Evolutionary conservation across 2,888 invertebrate species (phyloP).

Genomic region (Vanessa cardui): DNA sequence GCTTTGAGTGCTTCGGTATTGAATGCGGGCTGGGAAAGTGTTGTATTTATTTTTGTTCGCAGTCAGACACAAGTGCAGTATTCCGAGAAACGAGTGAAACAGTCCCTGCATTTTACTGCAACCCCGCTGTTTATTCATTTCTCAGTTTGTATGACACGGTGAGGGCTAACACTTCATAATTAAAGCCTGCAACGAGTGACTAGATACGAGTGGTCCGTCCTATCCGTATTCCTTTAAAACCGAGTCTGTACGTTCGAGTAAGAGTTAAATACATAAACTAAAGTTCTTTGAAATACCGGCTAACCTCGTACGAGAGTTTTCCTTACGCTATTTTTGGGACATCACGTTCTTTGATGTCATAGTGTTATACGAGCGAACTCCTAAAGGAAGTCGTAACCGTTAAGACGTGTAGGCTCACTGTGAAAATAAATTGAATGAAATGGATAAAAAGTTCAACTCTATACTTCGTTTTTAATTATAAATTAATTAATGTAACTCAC

Average conservation of each 20-base stretch:
- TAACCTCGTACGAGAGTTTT: conserved; percentile 4
- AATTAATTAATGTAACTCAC: too few relatives aligned
- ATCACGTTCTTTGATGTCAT: conserved; percentile 33
- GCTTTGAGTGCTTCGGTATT: conserved; percentile 10
- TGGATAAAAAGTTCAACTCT: too few relatives aligned
- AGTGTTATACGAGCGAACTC: conserved; percentile 12
- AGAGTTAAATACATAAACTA: conserved; percentile 6
- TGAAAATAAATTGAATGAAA: background rate
- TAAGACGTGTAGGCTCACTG: conserved; percentile 2
- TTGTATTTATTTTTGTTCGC: conserved; percentile 72
- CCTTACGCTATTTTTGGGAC: conserved; percentile 19
- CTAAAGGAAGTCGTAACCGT: conserved; percentile 34
- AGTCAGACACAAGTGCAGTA: conserved; percentile 69
- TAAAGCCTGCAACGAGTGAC: conserved; percentile 3
- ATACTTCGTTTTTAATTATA: too few relatives aligned
- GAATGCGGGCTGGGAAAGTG: conserved; percentile 62
- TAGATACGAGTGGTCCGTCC: background rate
- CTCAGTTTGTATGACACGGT: conserved; percentile 10
- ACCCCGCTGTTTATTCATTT: conserved; percentile 35
- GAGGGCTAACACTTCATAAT: conserved; percentile 18
- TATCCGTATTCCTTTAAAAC: background rate
- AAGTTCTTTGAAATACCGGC: conserved; percentile 18
- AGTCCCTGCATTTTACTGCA: conserved; percentile 46
- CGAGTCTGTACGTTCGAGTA: background rate
- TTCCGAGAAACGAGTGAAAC: conserved; percentile 64